A percentile compares a stretch with the other conserved stretches of the same genome.
phyloP scores from a whole-genome alignment of 2,797 vertebrate genomes.

The Distichodus sexfasciatus region DNA sequence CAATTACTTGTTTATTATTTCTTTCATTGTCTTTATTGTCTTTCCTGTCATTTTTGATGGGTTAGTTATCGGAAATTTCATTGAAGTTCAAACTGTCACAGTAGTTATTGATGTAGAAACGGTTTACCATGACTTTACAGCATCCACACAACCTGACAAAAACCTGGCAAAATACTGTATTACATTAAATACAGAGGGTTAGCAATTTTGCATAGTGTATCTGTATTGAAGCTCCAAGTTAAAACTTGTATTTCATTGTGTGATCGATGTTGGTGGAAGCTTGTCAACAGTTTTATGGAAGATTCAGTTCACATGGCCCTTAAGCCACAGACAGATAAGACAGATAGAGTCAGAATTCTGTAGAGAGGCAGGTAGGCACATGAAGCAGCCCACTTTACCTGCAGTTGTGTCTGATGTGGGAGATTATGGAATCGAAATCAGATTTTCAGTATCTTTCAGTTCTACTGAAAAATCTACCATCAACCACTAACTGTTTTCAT shows the following conservation, averaged over 20 bases:
- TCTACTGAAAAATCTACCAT: too few species aligned
- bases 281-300: slow-evolving; percentile 17
- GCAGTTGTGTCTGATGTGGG: not conserved
- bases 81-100: not conserved
- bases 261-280: not conserved
- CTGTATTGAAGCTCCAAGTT: not conserved
- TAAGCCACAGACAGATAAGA: slow-evolving; percentile 13
- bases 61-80: not conserved
- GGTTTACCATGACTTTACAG: too few species aligned
- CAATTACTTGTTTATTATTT: not conserved
- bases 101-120: not conserved
- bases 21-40: not conserved
- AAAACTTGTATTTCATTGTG: not conserved
- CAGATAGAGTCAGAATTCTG: slow-evolving; percentile 18
- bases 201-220: slow-evolving; percentile 12
- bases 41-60: not conserved
- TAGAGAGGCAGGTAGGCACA: not conserved
- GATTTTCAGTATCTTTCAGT: too few species aligned
- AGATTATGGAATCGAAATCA: too few species aligned
- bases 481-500: too few species aligned
- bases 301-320: slow-evolving; percentile 17
- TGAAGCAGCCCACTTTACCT: too few species aligned
- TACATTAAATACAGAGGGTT: slow-evolving; percentile 11
- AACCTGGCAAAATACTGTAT: too few species aligned
- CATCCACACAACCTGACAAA: too few species aligned